Conservation (phyloP, 2,113 vertebrate genomes). For the Nyctibius bracteatus region DNA sequence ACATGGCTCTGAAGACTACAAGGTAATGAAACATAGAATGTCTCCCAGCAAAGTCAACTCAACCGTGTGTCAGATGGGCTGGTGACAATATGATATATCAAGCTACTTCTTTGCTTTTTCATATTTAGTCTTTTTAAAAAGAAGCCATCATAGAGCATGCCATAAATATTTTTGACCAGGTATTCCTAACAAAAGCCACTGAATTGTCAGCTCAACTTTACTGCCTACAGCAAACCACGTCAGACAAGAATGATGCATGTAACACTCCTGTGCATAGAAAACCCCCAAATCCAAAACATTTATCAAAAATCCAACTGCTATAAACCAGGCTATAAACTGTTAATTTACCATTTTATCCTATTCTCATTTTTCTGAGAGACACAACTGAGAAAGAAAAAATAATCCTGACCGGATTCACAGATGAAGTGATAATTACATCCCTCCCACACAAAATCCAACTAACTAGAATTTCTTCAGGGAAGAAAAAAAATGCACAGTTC, state of each 20-base stretch:
- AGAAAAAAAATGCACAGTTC: background rate
- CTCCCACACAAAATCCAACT: conserved; percentile 3
- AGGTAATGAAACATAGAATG: background rate
- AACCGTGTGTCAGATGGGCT: background rate
- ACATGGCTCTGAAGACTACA: background rate
- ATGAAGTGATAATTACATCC: background rate
- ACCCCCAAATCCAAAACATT: background rate
- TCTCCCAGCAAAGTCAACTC: background rate
- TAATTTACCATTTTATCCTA: conserved; percentile 36
- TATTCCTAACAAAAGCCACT: background rate
- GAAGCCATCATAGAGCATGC: background rate
- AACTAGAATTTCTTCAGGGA: background rate
- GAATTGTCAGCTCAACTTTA: background rate
- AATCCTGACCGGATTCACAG: conserved; percentile 9
- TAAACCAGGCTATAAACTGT: conserved; percentile 32
- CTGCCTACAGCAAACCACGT: background rate
- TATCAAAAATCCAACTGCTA: conserved; percentile 19
- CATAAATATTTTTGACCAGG: background rate
- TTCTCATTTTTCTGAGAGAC: conserved; percentile 57
- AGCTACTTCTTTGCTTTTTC: background rate
- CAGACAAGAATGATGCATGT: background rate
- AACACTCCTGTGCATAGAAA: background rate
- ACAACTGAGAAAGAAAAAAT: conserved; percentile 56
- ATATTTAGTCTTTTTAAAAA: background rate
- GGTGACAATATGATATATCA: background rate